phyloP scores from a whole-genome alignment of 2,113 vertebrate species.

The Ramphastos sulfuratus region DNA sequence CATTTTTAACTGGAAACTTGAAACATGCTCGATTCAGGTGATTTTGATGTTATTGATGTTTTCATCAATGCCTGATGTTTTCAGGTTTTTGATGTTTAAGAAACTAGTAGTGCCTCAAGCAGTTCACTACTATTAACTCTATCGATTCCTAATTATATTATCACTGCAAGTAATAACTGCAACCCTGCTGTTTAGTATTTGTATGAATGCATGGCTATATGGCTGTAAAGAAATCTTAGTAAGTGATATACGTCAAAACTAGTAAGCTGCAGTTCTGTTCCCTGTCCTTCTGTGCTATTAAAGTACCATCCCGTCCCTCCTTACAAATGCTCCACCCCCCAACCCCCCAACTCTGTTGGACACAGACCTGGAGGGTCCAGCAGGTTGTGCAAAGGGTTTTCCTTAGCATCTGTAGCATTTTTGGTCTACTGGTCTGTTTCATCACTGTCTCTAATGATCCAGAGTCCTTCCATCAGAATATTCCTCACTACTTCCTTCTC shows the following conservation, averaged over 20 bases:
- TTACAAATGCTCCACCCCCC: background rate
- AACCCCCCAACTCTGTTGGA: background rate
- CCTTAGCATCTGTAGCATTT: rapidly evolving
- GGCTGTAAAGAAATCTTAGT: background rate
- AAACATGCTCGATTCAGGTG: rapidly evolving
- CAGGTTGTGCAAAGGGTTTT: background rate
- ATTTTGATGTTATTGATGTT: background rate
- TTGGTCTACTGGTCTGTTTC: background rate
- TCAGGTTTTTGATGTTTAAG: background rate
- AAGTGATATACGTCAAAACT: background rate
- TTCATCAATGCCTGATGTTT: too few relatives aligned
- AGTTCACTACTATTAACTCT: background rate
- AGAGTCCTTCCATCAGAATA: background rate
- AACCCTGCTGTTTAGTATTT: background rate
- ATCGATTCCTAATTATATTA: background rate
- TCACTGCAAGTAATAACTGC: background rate
- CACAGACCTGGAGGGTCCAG: background rate
- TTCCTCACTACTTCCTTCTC: background rate
- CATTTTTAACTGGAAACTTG: background rate
- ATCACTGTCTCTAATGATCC: too few relatives aligned
- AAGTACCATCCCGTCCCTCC: background rate
- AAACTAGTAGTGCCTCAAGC: background rate
- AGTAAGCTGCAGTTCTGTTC: background rate
- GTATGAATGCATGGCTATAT: background rate
- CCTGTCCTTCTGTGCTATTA: background rate